Base-by-base conservation (phyloP, 2,797 vertebrate genomes). In the Aphelocoma californica region DNA sequence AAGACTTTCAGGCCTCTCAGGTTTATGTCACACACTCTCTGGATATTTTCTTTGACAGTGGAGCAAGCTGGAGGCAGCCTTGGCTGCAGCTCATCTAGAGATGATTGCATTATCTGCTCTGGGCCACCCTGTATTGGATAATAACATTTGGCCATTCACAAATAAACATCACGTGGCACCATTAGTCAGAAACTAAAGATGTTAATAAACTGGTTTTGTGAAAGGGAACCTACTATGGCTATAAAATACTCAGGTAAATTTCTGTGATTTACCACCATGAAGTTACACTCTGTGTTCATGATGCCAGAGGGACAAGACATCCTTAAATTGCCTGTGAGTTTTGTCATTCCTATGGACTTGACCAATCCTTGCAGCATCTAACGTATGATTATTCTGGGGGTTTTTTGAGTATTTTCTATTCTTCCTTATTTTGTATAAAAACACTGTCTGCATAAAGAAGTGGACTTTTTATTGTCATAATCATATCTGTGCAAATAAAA, bases 31-130 rank as follows among this genome's bases (percentile, higher is more conserved):
- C 0, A 1, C 36, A 67, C 48, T 61, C 48, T 85, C 66, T 92
- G 84, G 72, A 79, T 96, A 96, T 95, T 94, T 92, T 93, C 80
- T 85, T 75, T 95, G 96, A 95, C 94, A 94, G 91, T 54, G 26
- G 65, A 91, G 82, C 36, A 86, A 86, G 77, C 95, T 92, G 85
- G 70, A 92, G 53, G 80, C 89, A 92, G 61, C 44, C 36, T 72
- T 86, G 83, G 50, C 86, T 94, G 80, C 95, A 84, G 70, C 40
- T 94, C 82, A 67, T 83, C 77, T 66, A 50, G 82, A 79, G 36
- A 72, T 81, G 64, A 96, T 93, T 94, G 14, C 28, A 95, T 96
- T 95, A 95, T 85, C 66, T 90, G 42, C 66, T 94, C 56, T 80
- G 70, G 92, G 80, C 66, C 73, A 94, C 82, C 23, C 64, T 86